Evolutionary conservation across 2,797 vertebrate genomes (phyloP), one percentile per base, ranked within the genome.

Genomic region (Diglossa cyanea): DNA sequence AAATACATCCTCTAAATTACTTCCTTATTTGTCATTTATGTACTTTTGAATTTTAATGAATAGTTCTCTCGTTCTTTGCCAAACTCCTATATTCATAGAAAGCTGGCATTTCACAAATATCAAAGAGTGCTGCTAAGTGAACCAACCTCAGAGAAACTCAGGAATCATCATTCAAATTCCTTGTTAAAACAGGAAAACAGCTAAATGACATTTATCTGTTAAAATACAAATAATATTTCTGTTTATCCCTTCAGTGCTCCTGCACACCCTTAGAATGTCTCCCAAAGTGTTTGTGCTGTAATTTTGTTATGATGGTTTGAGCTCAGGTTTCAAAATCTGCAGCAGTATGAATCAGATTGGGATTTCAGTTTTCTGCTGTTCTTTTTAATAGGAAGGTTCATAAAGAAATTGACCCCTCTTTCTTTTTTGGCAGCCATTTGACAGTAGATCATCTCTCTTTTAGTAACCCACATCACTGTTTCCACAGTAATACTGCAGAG

Each of bases 81-180:
- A 97, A 97, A 96, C 94, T 97, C 93, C 47, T 96, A 96, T 97
- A 96, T 97, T 97, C 96, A 97, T 97, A 97, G 97, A 97, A 97
- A 97, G 96, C 94, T 97, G 97, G 96, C 97, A 97, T 97, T 97
- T 96, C 92, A 95, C 91, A 97, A 97, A 97, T 97, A 96, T 95
- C 96, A 97, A 95, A 97, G 95, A 97, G 92, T 94, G 88, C 94
- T 96, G 89, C 71, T 87, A 95, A 94, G 93, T 92, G 91, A 96
- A 96, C 88, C 96, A 97, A 95, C 89, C 92, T 96, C 95, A 75
- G 94, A 96, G 75, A 97, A 96, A 96, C 94, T 93, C 91, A 78
- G 86, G 95, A 96, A 96, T 96, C 89, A 78, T 96, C 92, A 88
- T 93, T 94, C 86, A 86, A 95, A 94, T 88, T 94, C 88, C 75